Evolutionary conservation across 2,888 invertebrate species (phyloP).

Genomic region (Dendrolimus pini): DNA sequence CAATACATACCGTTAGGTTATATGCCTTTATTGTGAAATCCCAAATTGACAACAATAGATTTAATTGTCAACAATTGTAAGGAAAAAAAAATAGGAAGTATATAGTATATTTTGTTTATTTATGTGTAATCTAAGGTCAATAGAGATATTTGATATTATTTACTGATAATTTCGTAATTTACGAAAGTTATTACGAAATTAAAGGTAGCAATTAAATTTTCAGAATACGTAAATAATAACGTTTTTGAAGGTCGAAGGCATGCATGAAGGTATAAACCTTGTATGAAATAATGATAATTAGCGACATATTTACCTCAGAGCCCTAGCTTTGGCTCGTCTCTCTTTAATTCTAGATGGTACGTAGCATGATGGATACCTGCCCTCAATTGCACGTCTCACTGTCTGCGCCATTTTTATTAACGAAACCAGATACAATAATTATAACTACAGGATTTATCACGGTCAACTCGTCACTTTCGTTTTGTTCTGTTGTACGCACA

Average conservation of each 20-base stretch:
- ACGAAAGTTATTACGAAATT: conserved; percentile 4
- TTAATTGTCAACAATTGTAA: no score
- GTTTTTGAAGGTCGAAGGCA: no score
- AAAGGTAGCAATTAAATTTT: not conserved
- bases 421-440: conserved; percentile 30
- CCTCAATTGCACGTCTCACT: conserved; percentile 82
- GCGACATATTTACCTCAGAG: conserved; percentile 53
- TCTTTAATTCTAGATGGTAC: conserved; percentile 84
- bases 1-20: no score
- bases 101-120: no score
- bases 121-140: no score
- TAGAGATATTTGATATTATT: no score
- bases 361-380: conserved; percentile 87
- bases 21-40: no score
- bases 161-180: not conserved
- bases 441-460: conserved; percentile 40
- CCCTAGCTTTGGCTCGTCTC: conserved; percentile 80
- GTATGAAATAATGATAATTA: conserved; percentile 2
- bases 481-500: conserved; percentile 69
- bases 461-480: conserved; percentile 70
- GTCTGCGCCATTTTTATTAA: conserved; percentile 82
- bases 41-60: no score
- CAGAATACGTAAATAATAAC: no score
- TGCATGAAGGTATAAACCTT: no score
- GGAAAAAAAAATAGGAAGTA: no score